phyloP scores from a whole-genome alignment of 2,797 vertebrate genomes.

The Harpagifer antarcticus region DNA sequence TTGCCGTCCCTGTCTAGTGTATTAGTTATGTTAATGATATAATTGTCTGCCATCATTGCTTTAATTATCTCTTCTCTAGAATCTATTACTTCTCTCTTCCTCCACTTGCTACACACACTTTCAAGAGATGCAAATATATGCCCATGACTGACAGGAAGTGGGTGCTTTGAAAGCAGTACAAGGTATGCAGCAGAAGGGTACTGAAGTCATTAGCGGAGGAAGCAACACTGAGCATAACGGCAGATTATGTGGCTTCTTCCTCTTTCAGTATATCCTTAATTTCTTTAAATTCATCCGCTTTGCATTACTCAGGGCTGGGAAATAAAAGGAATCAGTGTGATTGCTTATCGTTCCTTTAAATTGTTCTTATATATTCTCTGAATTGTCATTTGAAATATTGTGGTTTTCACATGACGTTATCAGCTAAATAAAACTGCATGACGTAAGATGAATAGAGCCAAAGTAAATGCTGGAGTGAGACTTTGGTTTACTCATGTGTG shows the following conservation, averaged over 20 bases:
- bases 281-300: constrained; percentile 42
- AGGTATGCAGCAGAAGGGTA: constrained; percentile 27
- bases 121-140: constrained; percentile 50
- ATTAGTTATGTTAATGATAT: neutral
- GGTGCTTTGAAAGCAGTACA: constrained; percentile 51
- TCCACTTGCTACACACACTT: constrained; percentile 7
- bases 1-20: neutral
- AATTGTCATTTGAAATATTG: neutral
- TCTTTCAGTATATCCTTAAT: constrained; percentile 56
- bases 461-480: constrained; percentile 37
- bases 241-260: constrained; percentile 68
- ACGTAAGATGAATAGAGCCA: constrained; percentile 6
- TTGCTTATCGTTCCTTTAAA: neutral
- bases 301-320: constrained; percentile 31
- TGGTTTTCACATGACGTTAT: constrained; percentile 13
- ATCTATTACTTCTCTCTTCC: constrained; percentile 3
- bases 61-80: neutral
- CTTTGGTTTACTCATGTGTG: constrained; percentile 24
- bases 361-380: neutral
- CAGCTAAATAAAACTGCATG: neutral
- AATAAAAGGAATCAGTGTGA: constrained; percentile 16
- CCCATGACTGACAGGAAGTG: constrained; percentile 66
- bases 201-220: constrained; percentile 71
- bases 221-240: constrained; percentile 59
- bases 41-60: neutral